Evolutionary conservation across 2,113 vertebrate species (phyloP).

Genomic region (Psittacara wagleri): DNA sequence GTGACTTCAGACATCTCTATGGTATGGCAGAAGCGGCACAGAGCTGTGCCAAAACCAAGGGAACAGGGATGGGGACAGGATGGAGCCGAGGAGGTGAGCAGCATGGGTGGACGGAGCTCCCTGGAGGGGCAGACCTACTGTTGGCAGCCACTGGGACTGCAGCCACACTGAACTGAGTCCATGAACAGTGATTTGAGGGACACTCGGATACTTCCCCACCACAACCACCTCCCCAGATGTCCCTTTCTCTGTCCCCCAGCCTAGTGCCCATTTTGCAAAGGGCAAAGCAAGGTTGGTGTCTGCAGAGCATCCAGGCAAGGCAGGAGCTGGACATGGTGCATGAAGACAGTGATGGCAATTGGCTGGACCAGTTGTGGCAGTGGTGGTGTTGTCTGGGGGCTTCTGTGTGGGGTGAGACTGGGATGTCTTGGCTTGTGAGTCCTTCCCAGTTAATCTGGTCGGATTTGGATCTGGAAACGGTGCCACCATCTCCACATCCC

Average conservation of each 20-base stretch:
- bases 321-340: not conserved
- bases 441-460: not conserved
- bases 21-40: not conserved
- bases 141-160: not conserved
- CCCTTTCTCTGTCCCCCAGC: not conserved
- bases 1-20: not conserved
- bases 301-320: not conserved
- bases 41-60: not conserved
- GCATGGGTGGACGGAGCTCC: not conserved
- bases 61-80: not conserved
- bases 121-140: not conserved
- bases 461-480: not conserved
- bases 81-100: not conserved
- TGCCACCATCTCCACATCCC: not conserved
- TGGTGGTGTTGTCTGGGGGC: not conserved
- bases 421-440: not conserved
- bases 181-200: not conserved
- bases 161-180: not conserved
- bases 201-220: not conserved
- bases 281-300: not conserved
- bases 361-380: not conserved
- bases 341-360: not conserved
- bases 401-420: not conserved
- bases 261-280: not conserved
- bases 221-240: not conserved